Evolutionary conservation across 2,797 vertebrate species (phyloP), one percentile per base, ranked within the genome.

Genomic region (Poeciliopsis infans): DNA sequence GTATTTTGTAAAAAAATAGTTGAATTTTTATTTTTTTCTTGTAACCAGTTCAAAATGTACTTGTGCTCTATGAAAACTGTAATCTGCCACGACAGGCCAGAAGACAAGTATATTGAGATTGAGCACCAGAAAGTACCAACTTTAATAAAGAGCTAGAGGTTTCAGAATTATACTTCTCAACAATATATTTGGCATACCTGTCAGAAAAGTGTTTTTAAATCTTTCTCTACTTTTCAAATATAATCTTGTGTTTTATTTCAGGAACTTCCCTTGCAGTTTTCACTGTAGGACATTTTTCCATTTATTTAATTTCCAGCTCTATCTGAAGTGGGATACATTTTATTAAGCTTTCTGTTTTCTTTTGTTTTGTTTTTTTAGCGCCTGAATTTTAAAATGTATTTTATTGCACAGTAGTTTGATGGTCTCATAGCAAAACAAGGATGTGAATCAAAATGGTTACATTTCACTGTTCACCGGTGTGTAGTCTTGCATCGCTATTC

Each of bases 281-380:
- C 28, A 82, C 59, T 43, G 64, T 12, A 51, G 28, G 61, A 72
- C 23, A 7, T 64, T 79, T 85, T 77, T 57, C 31, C 25, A 33
- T 33, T 23, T 66, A 49, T 81, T 82, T 59, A n/a, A 49, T 51
- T 80, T 61, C 43, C 51, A 85, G 33, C 61, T 75, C 25, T 77
- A 53, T 77, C 51, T 74, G 72, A 73, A 77, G 71, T 8, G 16
- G 33, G 57, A 77, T 76, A 47, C 51, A 68, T 47, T 77, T 41
- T 23, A 25, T 18, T 57, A 39, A 46, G 20, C 39, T 66, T 28
- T 79, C 55, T 66, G 39, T 68, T 72, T 72, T 53, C 7, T 31
- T 75, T 16, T 13, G 13, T 46, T 13, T 13, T 3, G 0, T 2
- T 20, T 8, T 23, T 25, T 25, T 5, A 5, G 51, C 76, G 76